Percentiles rank a stretch among this genome's conserved stretches.
These are phyloP conservation scores for Strigamia transsilvanica DNA, from an alignment of 2,888 invertebrate species.

Conservation along the genomic window DNA sequence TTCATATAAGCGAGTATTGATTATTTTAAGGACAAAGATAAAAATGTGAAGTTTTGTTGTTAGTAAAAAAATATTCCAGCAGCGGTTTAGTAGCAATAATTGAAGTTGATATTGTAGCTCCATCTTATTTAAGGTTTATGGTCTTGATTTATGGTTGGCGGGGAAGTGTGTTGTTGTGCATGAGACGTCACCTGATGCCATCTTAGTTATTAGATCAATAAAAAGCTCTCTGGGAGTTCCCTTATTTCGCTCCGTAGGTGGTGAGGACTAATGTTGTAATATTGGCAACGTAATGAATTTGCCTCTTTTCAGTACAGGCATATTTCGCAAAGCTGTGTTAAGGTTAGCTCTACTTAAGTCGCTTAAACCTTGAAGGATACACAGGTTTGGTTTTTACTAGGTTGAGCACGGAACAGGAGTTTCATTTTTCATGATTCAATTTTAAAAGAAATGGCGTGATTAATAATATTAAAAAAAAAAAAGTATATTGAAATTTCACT, in stretches of 20 bases:
- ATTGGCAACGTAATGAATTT: slow-evolving; percentile 38
- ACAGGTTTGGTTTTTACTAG: no score
- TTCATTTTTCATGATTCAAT: no score
- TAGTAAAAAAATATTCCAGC: background rate
- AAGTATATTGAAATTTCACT: background rate
- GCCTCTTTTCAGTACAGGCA: background rate
- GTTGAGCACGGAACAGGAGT: no score
- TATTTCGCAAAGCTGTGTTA: background rate
- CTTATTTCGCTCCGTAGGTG: slow-evolving; percentile 38
- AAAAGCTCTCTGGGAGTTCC: slow-evolving; percentile 35
- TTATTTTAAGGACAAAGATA: no score
- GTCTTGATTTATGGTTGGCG: slow-evolving; percentile 30
- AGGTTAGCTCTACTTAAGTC: no score
- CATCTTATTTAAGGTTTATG: slow-evolving; percentile 45
- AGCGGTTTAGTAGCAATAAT: background rate
- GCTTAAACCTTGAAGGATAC: no score
- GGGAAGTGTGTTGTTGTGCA: slow-evolving; percentile 46
- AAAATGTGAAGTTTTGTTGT: background rate
- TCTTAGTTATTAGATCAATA: slow-evolving; percentile 48
- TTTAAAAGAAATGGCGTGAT: no score
- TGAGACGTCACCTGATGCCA: slow-evolving; percentile 48
- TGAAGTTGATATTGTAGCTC: slow-evolving; percentile 41
- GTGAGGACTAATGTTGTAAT: slow-evolving; percentile 6
- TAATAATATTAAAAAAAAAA: no score
- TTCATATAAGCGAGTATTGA: no score